Percentiles rank a stretch among this genome's conserved stretches.
Evolutionary conservation across 2,113 vertebrate species (phyloP).

Genomic region (Caracal caracal): DNA sequence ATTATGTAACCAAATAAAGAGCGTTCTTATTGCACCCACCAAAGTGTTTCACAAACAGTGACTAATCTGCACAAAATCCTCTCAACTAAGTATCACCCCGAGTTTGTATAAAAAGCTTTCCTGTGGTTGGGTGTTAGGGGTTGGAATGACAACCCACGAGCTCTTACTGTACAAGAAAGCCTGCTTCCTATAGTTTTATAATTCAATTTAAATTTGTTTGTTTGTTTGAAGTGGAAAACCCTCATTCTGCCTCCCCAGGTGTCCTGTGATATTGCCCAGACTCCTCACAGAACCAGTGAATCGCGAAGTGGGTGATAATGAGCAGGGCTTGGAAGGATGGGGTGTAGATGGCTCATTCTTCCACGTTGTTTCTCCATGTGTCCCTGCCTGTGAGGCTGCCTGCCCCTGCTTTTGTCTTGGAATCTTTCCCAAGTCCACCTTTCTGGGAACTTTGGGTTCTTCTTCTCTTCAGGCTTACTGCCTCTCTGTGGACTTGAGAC

Average conservation of each 20-base stretch:
- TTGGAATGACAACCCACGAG: not conserved
- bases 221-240: not conserved
- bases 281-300: not conserved
- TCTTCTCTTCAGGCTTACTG: not conserved
- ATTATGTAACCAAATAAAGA: conserved; percentile 34
- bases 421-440: not conserved
- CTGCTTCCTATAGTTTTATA: not conserved
- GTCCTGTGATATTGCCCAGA: not conserved
- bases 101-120: not conserved
- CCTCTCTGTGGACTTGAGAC: not conserved
- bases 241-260: not conserved
- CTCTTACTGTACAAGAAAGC: not conserved
- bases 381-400: not conserved
- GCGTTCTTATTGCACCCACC: not conserved
- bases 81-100: not conserved
- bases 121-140: fast-evolving
- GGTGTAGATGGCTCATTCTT: not conserved
- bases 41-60: not conserved
- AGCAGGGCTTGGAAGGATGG: not conserved
- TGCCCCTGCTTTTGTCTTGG: not conserved
- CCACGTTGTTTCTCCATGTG: not conserved
- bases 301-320: not conserved
- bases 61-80: not conserved
- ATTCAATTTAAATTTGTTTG: not conserved
- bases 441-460: not conserved